Percentiles rank a stretch among this genome's conserved stretches.
These are phyloP conservation scores for Pteruthius melanotis DNA, from an alignment of 2,113 vertebrate genomes.

Conservation along the genomic window DNA sequence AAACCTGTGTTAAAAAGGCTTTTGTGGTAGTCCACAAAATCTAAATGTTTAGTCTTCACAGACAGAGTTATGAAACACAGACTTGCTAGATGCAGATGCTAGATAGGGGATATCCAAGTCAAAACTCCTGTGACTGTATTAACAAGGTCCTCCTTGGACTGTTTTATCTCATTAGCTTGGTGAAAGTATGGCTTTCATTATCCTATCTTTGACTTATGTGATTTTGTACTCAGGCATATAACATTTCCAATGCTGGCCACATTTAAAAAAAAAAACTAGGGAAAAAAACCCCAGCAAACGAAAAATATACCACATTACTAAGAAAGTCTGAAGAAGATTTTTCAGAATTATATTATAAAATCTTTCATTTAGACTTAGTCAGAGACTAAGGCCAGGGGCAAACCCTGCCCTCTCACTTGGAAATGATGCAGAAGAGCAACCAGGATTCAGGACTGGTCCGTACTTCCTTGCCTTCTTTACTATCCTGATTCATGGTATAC, in stretches of 20 bases:
- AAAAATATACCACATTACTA: background rate
- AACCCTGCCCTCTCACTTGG: background rate
- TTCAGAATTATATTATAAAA: background rate
- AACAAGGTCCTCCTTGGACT: background rate
- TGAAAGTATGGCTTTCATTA: background rate
- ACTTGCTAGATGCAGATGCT: background rate
- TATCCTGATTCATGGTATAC: background rate
- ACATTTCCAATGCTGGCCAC: background rate
- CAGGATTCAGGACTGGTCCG: background rate
- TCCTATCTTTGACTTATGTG: background rate
- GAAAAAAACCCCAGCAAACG: background rate
- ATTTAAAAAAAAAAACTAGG: background rate
- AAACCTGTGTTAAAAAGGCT: background rate
- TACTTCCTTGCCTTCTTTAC: background rate
- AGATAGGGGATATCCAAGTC: background rate
- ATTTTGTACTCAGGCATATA: background rate
- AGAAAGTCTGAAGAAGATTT: constrained; percentile 10
- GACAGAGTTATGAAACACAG: background rate
- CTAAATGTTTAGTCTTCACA: constrained; percentile 9
- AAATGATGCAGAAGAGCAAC: background rate
- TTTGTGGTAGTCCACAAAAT: background rate
- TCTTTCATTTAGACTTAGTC: background rate
- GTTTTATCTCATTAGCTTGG: background rate
- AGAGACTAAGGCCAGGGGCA: background rate
- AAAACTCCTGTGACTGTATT: background rate